Evolutionary conservation across 2,888 invertebrate species (phyloP).

Genomic region (Caenorhabditis japonica): DNA sequence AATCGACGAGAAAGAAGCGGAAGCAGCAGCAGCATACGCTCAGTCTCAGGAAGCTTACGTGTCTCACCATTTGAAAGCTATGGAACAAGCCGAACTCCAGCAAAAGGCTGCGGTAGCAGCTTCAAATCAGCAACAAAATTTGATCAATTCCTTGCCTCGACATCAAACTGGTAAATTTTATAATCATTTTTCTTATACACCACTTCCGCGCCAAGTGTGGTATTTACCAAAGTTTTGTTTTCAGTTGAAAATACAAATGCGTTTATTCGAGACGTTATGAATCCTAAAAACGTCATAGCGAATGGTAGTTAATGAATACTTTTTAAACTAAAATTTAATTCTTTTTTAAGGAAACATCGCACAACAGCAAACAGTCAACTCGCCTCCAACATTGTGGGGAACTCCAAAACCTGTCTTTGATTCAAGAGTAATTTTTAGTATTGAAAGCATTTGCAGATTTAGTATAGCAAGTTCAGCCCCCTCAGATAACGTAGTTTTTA

Average conservation of each 20-base stretch:
- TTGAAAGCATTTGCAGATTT: too few species aligned
- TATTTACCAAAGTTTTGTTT: too few species aligned
- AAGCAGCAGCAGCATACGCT: slow-evolving; percentile 57
- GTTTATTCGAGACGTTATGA: too few species aligned
- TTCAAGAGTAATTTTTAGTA: slow-evolving; percentile 33
- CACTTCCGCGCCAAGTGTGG: too few species aligned
- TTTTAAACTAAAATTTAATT: too few species aligned
- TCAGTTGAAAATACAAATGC: too few species aligned
- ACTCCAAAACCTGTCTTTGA: slow-evolving; percentile 59
- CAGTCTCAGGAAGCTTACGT: slow-evolving; percentile 67
- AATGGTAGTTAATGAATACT: too few species aligned
- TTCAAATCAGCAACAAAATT: slow-evolving; percentile 20
- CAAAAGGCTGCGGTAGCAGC: slow-evolving; percentile 39
- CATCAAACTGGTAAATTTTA: slow-evolving; percentile 5
- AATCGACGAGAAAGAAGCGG: slow-evolving; percentile 38
- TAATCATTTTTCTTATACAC: background rate
- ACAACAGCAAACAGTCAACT: slow-evolving; percentile 18
- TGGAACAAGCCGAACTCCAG: slow-evolving; percentile 49
- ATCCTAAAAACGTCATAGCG: too few species aligned
- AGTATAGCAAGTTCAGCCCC: too few species aligned
- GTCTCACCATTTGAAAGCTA: slow-evolving; percentile 68
- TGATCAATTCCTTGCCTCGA: slow-evolving; percentile 18
- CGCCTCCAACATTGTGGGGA: slow-evolving; percentile 70
- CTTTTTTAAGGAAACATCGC: slow-evolving; percentile 10
- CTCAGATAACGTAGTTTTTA: too few species aligned